Evolutionary conservation across 2,888 invertebrate species (phyloP).

Genomic region (Peribatodes rhomboidaria): DNA sequence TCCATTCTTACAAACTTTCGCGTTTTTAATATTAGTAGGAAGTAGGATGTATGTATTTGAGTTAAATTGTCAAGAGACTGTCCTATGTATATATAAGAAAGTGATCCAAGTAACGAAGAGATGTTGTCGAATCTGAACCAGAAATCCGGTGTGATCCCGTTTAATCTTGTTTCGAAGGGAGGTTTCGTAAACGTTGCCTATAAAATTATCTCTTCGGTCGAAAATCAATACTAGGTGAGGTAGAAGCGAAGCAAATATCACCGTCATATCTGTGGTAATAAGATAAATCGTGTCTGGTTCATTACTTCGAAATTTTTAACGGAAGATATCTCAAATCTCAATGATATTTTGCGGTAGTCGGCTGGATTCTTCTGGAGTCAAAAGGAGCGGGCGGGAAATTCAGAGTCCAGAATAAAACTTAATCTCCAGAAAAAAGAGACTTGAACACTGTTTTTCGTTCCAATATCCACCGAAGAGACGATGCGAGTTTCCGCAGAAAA

Average conservation of each 20-base stretch:
- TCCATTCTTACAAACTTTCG: too few relatives aligned
- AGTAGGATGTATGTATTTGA: too few relatives aligned
- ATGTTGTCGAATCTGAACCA: slow-evolving; percentile 42
- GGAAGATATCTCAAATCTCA: neutral
- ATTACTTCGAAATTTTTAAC: neutral
- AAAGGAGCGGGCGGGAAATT: neutral
- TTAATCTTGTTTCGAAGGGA: slow-evolving; percentile 46
- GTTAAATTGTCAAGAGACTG: too few relatives aligned
- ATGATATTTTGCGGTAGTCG: neutral
- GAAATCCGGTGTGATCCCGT: slow-evolving; percentile 46
- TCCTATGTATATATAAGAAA: too few relatives aligned
- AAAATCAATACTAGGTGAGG: slow-evolving; percentile 42
- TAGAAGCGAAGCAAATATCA: slow-evolving; percentile 21
- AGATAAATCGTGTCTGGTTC: neutral
- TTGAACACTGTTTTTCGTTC: too few relatives aligned
- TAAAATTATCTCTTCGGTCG: slow-evolving; percentile 43
- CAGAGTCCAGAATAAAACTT: neutral
- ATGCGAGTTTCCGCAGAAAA: too few relatives aligned
- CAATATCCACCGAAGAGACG: too few relatives aligned
- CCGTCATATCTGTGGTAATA: slow-evolving; percentile 6
- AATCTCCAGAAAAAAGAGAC: too few relatives aligned
- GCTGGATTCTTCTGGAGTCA: neutral
- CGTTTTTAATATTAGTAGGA: too few relatives aligned
- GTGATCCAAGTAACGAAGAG: slow-evolving; percentile 35
- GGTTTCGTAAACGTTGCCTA: slow-evolving; percentile 46